Base-by-base conservation (phyloP, 1,140 invertebrate genomes). In the Neotoxoptera formosana region DNA sequence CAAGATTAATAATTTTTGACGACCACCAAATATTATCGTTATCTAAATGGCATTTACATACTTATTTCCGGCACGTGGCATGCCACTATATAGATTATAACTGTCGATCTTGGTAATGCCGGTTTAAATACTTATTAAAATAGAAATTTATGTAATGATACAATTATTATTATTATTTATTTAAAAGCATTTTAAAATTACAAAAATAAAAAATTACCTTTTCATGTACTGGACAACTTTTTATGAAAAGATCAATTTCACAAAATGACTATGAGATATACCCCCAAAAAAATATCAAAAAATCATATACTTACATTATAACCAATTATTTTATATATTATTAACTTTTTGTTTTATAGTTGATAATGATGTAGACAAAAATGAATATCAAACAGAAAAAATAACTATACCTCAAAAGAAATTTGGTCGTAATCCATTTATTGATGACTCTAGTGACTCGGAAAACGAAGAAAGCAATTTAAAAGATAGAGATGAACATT, bases 371-470 rank as follows among this genome's bases (percentile, higher is more conserved):
- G 9, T 23, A 11, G 34, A 41, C 23, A 48, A 51, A 41, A 83
- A 84, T 36, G 48, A 93, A 84, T 93, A 93, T 93, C 76, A 30
- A 84, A 7, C 91, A 83, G 47, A 93, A n/a, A 83, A 93, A 45
- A 93, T 93, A 14, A 53, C 47, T 25, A 93, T 86, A 41, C 23
- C 30, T 53, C 67, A 84, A 84, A 93, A 93, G 41, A 93, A 36
- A 84, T 93, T 93, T 51, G 76, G 91, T 20, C 67, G 47, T n/a
- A 93, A 93, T 84, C 91, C 91, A 30, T 93, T 93, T 93, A 86
- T 51, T 36, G 91, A 93, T 56, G 91, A 93, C 17, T 93, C 91
- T 41, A 93, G 91, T 84, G 91, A 93, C 7, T 93, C 91, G 0
- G 91, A 93, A 36, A 84, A 56, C 53, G 91, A 84, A 51, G 91